A percentile compares a stretch with the other conserved stretches of the same genome.
Conservation (phyloP, 2,888 invertebrate species). For the Apamea monoglypha region DNA sequence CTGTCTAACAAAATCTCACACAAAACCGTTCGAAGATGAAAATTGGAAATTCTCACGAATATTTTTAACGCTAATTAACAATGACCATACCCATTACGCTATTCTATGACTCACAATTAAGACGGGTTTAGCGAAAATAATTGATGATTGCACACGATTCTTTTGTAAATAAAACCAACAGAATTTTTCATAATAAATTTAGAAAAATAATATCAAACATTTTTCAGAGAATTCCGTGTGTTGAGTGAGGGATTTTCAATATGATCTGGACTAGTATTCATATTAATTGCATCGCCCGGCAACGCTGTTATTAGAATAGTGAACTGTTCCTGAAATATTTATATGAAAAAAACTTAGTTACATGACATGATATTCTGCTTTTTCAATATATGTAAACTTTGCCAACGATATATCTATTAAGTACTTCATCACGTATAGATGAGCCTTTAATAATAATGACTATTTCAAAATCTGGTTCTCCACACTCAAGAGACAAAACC, state of each 20-base stretch:
- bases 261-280: slow-evolving; percentile 32
- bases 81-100: slow-evolving; percentile 49
- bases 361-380: not conserved
- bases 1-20: slow-evolving; percentile 42
- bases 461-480: slow-evolving; percentile 11
- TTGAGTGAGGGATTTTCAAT: slow-evolving; percentile 42
- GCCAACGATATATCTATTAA: not conserved
- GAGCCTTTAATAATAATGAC: slow-evolving; percentile 32
- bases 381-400: not conserved
- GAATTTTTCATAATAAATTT: slow-evolving; percentile 49
- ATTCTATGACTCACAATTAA: slow-evolving; percentile 51
- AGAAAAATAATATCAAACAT: slow-evolving; percentile 35
- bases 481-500: slow-evolving; percentile 55
- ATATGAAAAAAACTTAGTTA: slow-evolving; percentile 21
- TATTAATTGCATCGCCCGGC: slow-evolving; percentile 27
- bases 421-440: not conserved
- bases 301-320: slow-evolving; percentile 22
- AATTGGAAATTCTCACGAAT: slow-evolving; percentile 71
- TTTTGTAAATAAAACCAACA: slow-evolving; percentile 46
- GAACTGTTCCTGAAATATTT: slow-evolving; percentile 38
- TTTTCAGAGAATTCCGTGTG: slow-evolving; percentile 35
- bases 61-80: slow-evolving; percentile 65
- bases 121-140: slow-evolving; percentile 55
- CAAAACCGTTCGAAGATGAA: slow-evolving; percentile 57
- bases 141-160: slow-evolving; percentile 49